Evolutionary conservation across 2,113 vertebrate species (phyloP), one percentile per base, ranked within the genome.

Genomic region (Axis porcinus): DNA sequence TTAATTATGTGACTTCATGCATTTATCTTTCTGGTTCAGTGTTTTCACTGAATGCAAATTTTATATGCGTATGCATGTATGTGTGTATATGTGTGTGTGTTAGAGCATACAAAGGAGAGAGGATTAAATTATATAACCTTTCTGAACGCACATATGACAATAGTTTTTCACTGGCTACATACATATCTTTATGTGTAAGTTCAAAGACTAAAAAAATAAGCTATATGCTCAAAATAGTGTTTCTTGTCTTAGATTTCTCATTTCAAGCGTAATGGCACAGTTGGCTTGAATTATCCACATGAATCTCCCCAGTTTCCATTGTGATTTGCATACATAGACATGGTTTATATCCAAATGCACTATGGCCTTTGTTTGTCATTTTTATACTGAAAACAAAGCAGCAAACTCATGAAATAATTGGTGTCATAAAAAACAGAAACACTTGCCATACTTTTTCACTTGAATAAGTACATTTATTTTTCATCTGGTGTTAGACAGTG

Each of bases 391-490:
- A 96, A 96, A 92, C 17, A 90, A 95, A 93, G 76, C 45, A 79
- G 52, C 67, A 89, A 84, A 85, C 94, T 85, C 76, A 88, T 81
- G 40, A 96, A 93, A 82, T 64, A 97, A 93, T 93, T 93, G 58
- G 52, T 95, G n/a, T 70, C 86, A 97, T 97, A 91, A 96, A 93
- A 93, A 97, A 96, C 43, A 74, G 28, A 70, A 74, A 33, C 9
- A 36, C n/a, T 93, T 74, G 19, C n/a, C 60, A 11, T 81, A 64
- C 3, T 85, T 95, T 91, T 93, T 97, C 92, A 93, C 82, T 96
- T 86, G 86, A 96, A 84, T 91, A 86, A 19, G 57, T 81, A 33
- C 70, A 89, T 76, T 95, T 97, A 89, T 89, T 97, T 98, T 98
- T 90, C 62, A 92, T 64, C 55, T 88, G 21, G 5, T 85, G 60